A percentile compares a stretch with the other conserved stretches of the same genome.
phyloP scores from a whole-genome alignment of 2,113 vertebrate genomes.

The Saiga tatarica region DNA sequence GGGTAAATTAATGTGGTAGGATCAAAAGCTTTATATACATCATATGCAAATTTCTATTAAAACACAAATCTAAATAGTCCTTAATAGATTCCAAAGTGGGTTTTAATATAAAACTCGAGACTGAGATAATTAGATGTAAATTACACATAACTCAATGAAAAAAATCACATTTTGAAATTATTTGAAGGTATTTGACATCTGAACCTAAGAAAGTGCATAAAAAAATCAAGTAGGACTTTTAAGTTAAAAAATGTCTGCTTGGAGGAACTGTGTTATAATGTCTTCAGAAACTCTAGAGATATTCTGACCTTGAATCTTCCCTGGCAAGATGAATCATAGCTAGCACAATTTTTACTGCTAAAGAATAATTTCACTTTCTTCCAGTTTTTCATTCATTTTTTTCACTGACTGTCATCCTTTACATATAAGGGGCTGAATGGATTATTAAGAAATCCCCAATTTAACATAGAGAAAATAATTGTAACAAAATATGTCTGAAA shows the following conservation, averaged over 20 bases:
- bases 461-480: background rate
- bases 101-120: constrained; percentile 40
- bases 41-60: background rate
- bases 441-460: background rate
- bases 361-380: background rate
- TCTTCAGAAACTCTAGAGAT: background rate
- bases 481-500: background rate
- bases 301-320: background rate
- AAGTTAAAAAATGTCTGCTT: constrained; percentile 25
- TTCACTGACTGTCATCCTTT: background rate
- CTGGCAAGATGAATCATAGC: background rate
- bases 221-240: background rate
- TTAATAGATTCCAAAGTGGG: background rate
- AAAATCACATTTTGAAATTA: background rate
- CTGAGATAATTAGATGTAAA: constrained; percentile 18
- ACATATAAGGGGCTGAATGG: background rate
- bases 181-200: constrained; percentile 11
- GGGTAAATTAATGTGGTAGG: background rate
- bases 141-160: constrained; percentile 40
- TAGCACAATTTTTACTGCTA: background rate
- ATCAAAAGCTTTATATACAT: background rate
- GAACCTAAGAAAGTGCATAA: background rate
- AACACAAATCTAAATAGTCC: background rate
- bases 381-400: background rate
- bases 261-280: background rate